Percentiles rank a stretch among this genome's conserved stretches.
Evolutionary conservation across 2,113 vertebrate genomes (phyloP).

Genomic region (Neolamprologus cancellatus): DNA sequence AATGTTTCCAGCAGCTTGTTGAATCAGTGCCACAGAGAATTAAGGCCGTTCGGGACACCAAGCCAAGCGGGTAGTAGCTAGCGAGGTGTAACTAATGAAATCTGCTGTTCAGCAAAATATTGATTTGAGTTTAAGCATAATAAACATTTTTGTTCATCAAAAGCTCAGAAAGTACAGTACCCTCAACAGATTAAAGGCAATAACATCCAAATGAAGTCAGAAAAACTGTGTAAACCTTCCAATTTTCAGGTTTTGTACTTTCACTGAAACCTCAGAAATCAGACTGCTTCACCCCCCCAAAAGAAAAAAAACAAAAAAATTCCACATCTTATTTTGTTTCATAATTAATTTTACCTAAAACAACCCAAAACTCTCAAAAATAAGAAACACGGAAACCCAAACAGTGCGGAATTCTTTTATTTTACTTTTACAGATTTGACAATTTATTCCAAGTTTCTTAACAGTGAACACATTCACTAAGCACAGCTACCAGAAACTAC

Average conservation of each 20-base stretch:
- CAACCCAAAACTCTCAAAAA: too few species aligned
- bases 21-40: not conserved
- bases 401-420: slow-evolving; percentile 75
- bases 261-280: not conserved
- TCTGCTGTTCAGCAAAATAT: not conserved
- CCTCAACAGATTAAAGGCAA: not conserved
- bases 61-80: not conserved
- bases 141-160: not conserved
- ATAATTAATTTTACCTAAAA: too few species aligned
- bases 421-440: slow-evolving; percentile 83
- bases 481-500: slow-evolving; percentile 83
- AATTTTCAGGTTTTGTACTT: not conserved
- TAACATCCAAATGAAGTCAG: not conserved
- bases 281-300: not conserved
- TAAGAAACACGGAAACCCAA: not conserved
- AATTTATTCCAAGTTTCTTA: slow-evolving; percentile 81
- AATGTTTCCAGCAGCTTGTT: not conserved
- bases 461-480: slow-evolving; percentile 83
- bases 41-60: rapidly evolving
- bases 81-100: not conserved
- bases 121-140: not conserved
- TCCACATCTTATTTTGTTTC: too few species aligned
- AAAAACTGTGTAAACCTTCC: not conserved
- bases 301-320: not conserved
- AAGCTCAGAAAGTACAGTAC: not conserved